These are phyloP conservation scores for Porites lutea DNA, from an alignment of 64 coral and sea anemone genomes.

Conservation along the genomic window DNA sequence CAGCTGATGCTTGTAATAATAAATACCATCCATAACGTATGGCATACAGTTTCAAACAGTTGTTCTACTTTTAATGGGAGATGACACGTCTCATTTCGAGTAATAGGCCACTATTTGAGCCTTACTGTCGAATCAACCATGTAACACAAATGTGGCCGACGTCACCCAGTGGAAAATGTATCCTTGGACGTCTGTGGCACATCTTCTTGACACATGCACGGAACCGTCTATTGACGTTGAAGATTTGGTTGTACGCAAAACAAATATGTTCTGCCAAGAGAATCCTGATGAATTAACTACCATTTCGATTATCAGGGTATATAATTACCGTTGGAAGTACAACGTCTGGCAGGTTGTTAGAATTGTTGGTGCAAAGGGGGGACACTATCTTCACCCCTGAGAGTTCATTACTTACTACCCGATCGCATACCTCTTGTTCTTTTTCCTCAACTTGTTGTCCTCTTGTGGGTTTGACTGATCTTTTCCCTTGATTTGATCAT, in stretches of 20 bases:
- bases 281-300: constrained; percentile 50
- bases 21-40: constrained; percentile 22
- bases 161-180: constrained; percentile 15
- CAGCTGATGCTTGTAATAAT: constrained; percentile 13
- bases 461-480: no score
- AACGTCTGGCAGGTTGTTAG: no score
- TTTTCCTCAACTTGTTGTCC: no score
- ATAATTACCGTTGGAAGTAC: no score
- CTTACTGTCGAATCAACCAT: constrained; percentile 33
- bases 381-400: no score
- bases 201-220: constrained; percentile 23
- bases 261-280: constrained; percentile 46
- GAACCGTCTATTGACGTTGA: constrained; percentile 25
- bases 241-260: constrained; percentile 29
- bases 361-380: no score
- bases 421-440: no score
- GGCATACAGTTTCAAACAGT: background rate
- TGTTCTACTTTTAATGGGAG: background rate
- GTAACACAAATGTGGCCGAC: constrained; percentile 28
- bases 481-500: no score
- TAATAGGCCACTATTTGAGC: constrained; percentile 16
- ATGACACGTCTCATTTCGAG: constrained; percentile 5
- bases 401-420: no score
- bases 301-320: constrained; percentile 19
- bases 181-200: background rate